Evolutionary conservation across 2,888 invertebrate genomes (phyloP), one percentile per base, ranked within the genome.

Genomic region (Embidobia sp.): DNA sequence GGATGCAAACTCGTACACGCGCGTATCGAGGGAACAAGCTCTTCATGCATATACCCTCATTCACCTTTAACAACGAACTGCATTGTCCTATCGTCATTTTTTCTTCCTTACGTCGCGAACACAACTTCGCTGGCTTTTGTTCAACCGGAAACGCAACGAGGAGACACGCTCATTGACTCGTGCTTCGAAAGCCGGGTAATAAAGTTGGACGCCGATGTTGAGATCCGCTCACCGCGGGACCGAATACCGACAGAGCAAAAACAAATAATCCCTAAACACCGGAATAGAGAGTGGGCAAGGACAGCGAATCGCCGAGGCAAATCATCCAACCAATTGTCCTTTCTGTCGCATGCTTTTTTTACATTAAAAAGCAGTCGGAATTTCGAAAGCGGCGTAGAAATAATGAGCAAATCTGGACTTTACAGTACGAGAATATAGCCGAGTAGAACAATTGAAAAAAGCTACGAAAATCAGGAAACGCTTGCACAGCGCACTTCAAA

Each of bases 401-500:
- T 59, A 55, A 72, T 76, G 77, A 73, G 72, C 29, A 78, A 79
- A 77, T 76, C 73, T 35, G 59, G 61, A 67, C 74, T 70, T 53
- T 55, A 53, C 49, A 51, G 73, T 37, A 51, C 27, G 76, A 79
- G 61, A 78, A 49, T 78, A 78, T 78, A 78, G 81, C 44, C 57
- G 79, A 82, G 81, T 83, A 83, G 83, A 84, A 85, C 81, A 83
- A 82, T 83, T 77, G 77, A 79, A 81, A 78, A 78, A 72, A 79
- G 80, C 81, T 72, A 53, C 18, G 29, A 59, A 74, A 72, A 74
- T 74, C 73, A 74, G 80, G 81, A 79, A 78, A 81, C 81, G 80
- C 83, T 84, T 85, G 85, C 82, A 84, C 86, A 86, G 85, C 83
- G 83, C 82, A 81, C 79, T 80, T 79, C 19, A 77, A 78, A n/a